Conservation (phyloP, 2,113 vertebrate genomes). For the Penelope pileata region DNA sequence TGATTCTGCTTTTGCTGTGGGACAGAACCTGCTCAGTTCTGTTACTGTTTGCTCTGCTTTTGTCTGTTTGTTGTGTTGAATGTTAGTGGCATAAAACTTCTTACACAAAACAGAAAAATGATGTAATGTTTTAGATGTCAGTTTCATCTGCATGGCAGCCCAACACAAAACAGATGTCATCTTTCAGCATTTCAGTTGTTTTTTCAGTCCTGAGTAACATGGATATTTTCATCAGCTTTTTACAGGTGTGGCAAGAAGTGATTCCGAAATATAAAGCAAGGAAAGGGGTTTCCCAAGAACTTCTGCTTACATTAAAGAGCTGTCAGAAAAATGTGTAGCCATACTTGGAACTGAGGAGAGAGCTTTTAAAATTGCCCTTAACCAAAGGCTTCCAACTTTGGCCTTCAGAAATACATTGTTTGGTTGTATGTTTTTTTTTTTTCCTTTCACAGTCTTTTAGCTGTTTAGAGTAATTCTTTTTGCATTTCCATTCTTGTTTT, state of each 20-base stretch:
- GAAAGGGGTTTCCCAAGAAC: constrained; percentile 16
- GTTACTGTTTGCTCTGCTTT: background rate
- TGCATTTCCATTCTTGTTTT: rapidly evolving
- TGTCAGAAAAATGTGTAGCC: constrained; percentile 23
- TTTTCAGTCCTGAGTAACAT: background rate
- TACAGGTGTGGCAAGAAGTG: background rate
- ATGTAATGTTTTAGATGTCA: background rate
- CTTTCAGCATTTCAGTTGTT: background rate
- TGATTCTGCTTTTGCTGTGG: background rate
- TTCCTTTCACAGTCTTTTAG: background rate
- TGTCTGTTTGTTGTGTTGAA: background rate
- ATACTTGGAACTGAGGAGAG: background rate
- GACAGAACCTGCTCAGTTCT: background rate
- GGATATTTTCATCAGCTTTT: constrained; percentile 33
- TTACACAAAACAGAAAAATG: background rate
- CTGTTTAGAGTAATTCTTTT: background rate
- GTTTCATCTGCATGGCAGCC: background rate
- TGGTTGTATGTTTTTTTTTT: background rate
- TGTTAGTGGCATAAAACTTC: background rate
- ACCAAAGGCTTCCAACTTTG: background rate
- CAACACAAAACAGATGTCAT: background rate
- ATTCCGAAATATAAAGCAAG: background rate
- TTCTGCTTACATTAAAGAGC: constrained; percentile 22
- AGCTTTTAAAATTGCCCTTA: background rate
- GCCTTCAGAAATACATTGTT: background rate